These are phyloP conservation scores for Halichondria panicea DNA, from an alignment of 37 sponge, comb jelly and placozoan genomes.

Conservation along the genomic window DNA sequence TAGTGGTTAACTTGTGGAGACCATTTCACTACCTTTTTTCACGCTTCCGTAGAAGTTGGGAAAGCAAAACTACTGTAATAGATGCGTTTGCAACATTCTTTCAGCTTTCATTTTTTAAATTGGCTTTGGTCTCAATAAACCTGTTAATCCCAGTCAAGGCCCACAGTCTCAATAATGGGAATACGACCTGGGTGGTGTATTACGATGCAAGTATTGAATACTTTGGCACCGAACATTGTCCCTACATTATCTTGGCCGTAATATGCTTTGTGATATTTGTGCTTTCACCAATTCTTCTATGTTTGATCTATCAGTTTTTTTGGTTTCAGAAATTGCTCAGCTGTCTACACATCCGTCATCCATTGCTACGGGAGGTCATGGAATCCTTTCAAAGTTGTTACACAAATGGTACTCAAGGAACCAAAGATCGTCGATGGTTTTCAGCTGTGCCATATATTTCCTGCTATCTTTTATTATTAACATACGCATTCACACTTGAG, in stretches of 20 bases:
- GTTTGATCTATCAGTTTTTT: conserved; percentile 9
- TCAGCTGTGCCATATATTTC: conserved; percentile 38
- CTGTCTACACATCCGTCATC: not conserved
- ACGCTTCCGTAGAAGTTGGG: conserved; percentile 28
- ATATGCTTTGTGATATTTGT: conserved; percentile 11
- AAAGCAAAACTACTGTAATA: conserved; percentile 23
- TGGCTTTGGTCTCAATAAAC: conserved; percentile 25
- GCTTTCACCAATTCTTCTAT: conserved; percentile 43
- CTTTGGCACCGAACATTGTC: conserved; percentile 28
- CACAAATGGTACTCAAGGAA: conserved; percentile 56
- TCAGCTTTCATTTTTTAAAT: conserved; percentile 45
- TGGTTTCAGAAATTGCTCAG: conserved; percentile 9
- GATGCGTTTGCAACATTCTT: conserved; percentile 57
- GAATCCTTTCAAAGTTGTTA: conserved; percentile 69
- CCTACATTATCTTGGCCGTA: conserved; percentile 44
- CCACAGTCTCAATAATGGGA: not conserved
- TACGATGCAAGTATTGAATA: conserved; percentile 43
- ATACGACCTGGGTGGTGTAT: not conserved
- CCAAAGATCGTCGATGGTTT: conserved; percentile 57
- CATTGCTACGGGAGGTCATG: conserved; percentile 16
- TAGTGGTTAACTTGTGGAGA: conserved; percentile 2
- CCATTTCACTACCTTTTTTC: conserved; percentile 14
- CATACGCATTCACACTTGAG: conserved; percentile 18
- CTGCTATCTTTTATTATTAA: conserved; percentile 22
- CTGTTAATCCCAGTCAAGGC: conserved; percentile 24